A percentile compares a stretch with the other conserved stretches of the same genome.
Conservation (phyloP, 2,113 vertebrate genomes). For the Typhlomys cinereus region DNA sequence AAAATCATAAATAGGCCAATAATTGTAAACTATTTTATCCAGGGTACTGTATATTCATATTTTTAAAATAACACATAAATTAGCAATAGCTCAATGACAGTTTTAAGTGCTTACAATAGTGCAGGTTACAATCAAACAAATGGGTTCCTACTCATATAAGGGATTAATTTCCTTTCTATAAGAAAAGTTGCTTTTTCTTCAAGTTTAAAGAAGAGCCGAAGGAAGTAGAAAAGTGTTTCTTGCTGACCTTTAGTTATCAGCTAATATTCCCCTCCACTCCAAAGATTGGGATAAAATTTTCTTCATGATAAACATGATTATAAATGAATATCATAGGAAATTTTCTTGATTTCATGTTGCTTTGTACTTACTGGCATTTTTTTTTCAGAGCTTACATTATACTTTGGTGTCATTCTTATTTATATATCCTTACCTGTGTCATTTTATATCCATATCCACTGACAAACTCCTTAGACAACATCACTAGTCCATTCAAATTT, state of each 20-base stretch:
- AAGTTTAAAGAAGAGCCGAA: not conserved
- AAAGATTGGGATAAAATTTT: not conserved
- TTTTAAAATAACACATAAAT: not conserved
- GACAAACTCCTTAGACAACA: not conserved
- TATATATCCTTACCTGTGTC: not conserved
- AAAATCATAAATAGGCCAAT: not conserved
- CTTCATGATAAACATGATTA: constrained; percentile 2
- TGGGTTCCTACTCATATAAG: not conserved
- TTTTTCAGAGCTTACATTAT: not conserved
- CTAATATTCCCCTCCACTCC: not conserved
- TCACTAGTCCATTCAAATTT: not conserved
- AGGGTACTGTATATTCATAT: not conserved
- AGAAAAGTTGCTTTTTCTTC: not conserved
- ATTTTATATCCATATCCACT: not conserved
- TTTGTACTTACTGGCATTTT: not conserved
- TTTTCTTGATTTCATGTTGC: not conserved
- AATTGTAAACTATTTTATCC: not conserved
- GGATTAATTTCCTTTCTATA: not conserved
- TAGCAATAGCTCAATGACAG: not conserved
- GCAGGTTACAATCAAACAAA: not conserved
- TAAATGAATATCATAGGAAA: not conserved
- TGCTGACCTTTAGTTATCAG: not conserved
- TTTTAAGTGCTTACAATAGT: not conserved
- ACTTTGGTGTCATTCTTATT: not conserved
- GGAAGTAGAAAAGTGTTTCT: not conserved